A percentile compares a stretch with the other conserved stretches of the same genome.
Conservation (phyloP, 2,113 vertebrate genomes). For the Crotophaga sulcirostris region DNA sequence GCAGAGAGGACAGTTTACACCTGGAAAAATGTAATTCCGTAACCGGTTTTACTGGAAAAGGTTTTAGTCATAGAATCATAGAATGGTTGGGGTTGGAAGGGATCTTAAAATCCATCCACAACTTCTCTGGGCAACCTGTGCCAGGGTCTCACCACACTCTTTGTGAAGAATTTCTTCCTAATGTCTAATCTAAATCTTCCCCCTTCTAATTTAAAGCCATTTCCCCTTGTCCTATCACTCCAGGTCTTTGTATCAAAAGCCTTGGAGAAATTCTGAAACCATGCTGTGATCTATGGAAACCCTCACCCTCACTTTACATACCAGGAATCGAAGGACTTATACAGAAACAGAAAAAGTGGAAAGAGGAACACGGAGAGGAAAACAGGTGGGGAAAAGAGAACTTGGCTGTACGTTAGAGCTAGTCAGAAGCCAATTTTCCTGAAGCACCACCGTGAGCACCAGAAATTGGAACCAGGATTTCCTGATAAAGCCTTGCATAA, state of each 20-base stretch:
- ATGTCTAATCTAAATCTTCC: too few relatives aligned
- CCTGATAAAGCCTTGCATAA: background rate
- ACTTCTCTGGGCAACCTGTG: too few relatives aligned
- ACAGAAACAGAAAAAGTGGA: background rate
- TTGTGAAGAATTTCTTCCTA: too few relatives aligned
- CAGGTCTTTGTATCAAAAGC: too few relatives aligned
- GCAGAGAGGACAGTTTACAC: background rate
- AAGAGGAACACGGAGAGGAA: background rate
- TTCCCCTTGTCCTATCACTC: too few relatives aligned
- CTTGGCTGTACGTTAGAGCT: background rate
- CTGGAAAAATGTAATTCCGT: background rate
- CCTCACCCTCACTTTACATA: background rate
- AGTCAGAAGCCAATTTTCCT: background rate
- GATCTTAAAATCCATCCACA: too few relatives aligned
- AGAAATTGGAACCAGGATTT: background rate
- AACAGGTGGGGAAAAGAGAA: background rate
- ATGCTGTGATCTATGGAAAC: background rate
- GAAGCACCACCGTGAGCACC: background rate
- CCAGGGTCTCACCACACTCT: too few relatives aligned
- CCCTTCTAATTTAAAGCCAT: too few relatives aligned
- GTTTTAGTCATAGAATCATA: background rate
- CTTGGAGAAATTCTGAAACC: too few relatives aligned
- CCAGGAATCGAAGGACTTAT: accelerated
- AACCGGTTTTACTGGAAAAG: background rate
- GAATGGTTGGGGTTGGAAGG: too few relatives aligned